Conservation (phyloP, 2,888 invertebrate genomes). For the Sepioteuthis lessoniana region DNA sequence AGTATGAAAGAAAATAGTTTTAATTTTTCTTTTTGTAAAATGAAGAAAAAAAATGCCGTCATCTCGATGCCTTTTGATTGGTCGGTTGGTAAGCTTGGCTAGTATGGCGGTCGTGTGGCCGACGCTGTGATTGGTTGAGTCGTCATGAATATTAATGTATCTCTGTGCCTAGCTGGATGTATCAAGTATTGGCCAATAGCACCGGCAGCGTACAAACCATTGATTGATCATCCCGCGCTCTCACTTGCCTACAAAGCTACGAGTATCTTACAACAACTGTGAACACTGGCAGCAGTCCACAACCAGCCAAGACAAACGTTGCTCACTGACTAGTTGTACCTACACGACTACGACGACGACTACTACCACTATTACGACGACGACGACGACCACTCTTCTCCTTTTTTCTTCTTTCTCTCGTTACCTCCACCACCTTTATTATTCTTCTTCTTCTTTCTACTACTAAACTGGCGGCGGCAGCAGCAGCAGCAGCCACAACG, state of each 20-base stretch:
- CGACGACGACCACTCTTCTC: background rate
- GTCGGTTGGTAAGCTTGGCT: conserved; percentile 40
- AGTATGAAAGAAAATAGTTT: background rate
- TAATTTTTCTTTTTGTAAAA: conserved; percentile 36
- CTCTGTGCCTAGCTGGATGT: conserved; percentile 61
- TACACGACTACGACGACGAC: background rate
- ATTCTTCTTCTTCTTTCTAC: background rate
- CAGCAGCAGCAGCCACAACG: background rate
- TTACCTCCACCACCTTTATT: background rate
- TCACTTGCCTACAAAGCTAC: conserved; percentile 45
- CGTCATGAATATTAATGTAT: conserved; percentile 65
- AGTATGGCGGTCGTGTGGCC: background rate
- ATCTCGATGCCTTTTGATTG: conserved; percentile 37
- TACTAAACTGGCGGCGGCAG: background rate
- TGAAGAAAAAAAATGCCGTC: conserved; percentile 46
- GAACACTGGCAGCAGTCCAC: background rate
- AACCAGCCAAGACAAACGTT: background rate
- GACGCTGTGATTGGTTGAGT: conserved; percentile 45
- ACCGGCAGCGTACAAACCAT: conserved; percentile 56
- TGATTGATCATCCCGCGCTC: conserved; percentile 68
- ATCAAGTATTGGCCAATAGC: conserved; percentile 61
- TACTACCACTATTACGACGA: too few relatives aligned
- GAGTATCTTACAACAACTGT: conserved; percentile 42
- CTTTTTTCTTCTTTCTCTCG: background rate
- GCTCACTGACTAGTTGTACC: conserved; percentile 11